These are phyloP conservation scores for Chymomyza caudatula DNA, from an alignment of 2,888 invertebrate species.

Conservation along the genomic window DNA sequence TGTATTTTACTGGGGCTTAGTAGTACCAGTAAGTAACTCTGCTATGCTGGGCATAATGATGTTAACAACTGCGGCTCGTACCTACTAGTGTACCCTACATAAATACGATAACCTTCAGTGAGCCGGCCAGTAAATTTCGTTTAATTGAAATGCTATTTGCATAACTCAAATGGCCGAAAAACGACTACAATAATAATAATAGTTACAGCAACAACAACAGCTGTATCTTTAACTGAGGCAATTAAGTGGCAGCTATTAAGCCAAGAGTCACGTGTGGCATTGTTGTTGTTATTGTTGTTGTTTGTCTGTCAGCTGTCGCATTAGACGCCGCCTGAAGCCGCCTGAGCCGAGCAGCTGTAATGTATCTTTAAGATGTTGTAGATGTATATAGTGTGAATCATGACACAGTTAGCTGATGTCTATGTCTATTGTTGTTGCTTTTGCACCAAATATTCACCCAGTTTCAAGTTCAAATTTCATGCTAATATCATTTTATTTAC, in stretches of 20 bases:
- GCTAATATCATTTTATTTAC: conserved; percentile 39
- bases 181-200: conserved; percentile 15
- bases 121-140: conserved; percentile 45
- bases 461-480: conserved; percentile 61
- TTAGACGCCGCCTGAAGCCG: conserved; percentile 34
- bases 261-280: conserved; percentile 52
- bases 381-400: conserved; percentile 46
- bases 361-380: conserved; percentile 9
- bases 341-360: conserved; percentile 40
- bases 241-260: conserved; percentile 41
- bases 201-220: conserved; percentile 18
- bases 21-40: not conserved
- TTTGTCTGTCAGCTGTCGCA: conserved; percentile 32
- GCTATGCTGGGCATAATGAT: conserved; percentile 26
- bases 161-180: conserved; percentile 36
- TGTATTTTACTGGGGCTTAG: conserved; percentile 4
- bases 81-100: not conserved
- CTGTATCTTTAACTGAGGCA: conserved; percentile 6
- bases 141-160: conserved; percentile 70
- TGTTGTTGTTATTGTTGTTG: not conserved
- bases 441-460: conserved; percentile 26
- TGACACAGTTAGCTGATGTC: conserved; percentile 51
- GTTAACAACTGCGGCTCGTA: conserved; percentile 54
- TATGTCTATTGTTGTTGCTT: not conserved
- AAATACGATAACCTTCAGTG: conserved; percentile 41